Base-by-base conservation (phyloP, 1,140 invertebrate genomes). In the Homarus americanus region DNA sequence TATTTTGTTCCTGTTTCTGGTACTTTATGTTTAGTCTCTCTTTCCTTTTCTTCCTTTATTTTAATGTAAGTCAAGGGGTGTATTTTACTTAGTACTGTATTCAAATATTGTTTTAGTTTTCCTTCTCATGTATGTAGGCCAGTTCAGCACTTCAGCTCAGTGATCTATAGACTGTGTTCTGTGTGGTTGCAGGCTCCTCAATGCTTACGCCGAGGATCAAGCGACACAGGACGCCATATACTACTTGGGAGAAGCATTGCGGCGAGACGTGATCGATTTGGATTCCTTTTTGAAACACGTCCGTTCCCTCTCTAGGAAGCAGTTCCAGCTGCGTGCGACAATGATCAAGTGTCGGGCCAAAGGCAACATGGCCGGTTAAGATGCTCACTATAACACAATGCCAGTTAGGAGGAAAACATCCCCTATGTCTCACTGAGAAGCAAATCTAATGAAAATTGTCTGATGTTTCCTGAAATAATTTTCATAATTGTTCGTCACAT, bases 191-290 rank as follows among this genome's bases (percentile, higher is more conserved):
- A 92, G 92, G 44, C 83, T 93, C 20, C 63, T 99, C 44, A 98
- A 98, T 95, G 96, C 98, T 49, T 99, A 98, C 96, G 98, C 98
- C 79, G 98, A 99, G 95, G 99, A 99, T 95, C 98, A 98, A 93
- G 98, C 99, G 17, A 97, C 98, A 78, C 99, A 99, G 95, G 99
- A 99, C 96, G 97, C 98, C 82, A 99, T 99, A 93, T 99, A 99
- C 94, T 99, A 98, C 94, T 96, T 99, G 93, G 98, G 98, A n/a
- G 98, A 99, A 95, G 99, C 98, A 36, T 94, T 99, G 82, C 95
- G 98, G 92, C 97, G 97, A 93, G 97, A 97, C 85, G 97, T 98
- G 4, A 98, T 99, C 94, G 98, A 99, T 95, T 94, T 99, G 93
- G 98, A 99, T 93, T 96, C 97, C 72, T 99, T 99, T 95, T 95